phyloP scores from a whole-genome alignment of 2,113 vertebrate species.

The Dermatemys mawii region DNA sequence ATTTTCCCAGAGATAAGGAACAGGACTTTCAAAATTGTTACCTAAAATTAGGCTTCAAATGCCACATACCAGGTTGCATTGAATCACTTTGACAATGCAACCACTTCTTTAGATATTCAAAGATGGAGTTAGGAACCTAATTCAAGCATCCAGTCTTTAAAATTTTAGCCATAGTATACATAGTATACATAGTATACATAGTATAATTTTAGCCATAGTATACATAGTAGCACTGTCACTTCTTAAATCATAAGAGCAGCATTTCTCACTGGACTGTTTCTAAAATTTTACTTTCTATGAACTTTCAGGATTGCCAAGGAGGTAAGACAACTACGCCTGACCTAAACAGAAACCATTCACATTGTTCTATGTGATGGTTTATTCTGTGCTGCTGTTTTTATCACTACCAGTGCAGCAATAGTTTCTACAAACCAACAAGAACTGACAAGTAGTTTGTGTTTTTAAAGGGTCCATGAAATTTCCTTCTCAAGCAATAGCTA shows the following conservation, averaged over 20 bases:
- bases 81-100: background rate
- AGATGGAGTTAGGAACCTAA: background rate
- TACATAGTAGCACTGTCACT: background rate
- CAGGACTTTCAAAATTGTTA: background rate
- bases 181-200: background rate
- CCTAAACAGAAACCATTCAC: background rate
- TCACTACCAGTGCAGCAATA: background rate
- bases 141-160: background rate
- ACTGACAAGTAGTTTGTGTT: background rate
- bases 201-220: accelerated
- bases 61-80: background rate
- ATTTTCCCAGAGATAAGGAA: background rate
- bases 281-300: background rate
- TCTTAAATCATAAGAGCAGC: background rate
- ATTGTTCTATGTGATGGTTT: background rate
- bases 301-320: background rate
- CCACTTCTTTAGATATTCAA: background rate
- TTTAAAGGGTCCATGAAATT: accelerated
- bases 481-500: accelerated
- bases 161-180: accelerated
- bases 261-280: background rate
- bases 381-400: background rate
- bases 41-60: background rate
- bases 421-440: background rate
- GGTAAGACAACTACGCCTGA: background rate